phyloP scores from a whole-genome alignment of 2,888 invertebrate genomes.

The Hyles lineata region DNA sequence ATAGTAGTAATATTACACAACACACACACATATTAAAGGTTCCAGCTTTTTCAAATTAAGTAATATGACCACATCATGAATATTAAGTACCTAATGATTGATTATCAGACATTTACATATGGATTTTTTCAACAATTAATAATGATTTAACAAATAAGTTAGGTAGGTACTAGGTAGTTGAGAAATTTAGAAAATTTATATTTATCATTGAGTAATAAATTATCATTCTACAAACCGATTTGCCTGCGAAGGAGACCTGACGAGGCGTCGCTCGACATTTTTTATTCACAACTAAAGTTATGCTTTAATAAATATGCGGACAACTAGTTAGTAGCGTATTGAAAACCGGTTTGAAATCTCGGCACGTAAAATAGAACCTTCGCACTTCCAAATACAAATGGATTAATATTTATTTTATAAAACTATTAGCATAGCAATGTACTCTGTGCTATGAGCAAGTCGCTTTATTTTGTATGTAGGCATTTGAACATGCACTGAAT shows the following conservation, averaged over 20 bases:
- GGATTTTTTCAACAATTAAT: too few species aligned
- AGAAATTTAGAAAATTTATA: too few species aligned
- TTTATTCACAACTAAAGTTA: background rate
- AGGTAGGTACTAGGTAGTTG: too few species aligned
- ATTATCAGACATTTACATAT: too few species aligned
- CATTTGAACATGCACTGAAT: background rate
- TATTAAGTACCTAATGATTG: too few species aligned
- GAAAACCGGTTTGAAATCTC: conserved; percentile 7
- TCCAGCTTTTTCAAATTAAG: too few species aligned
- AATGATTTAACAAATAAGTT: too few species aligned
- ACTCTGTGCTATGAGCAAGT: too few species aligned
- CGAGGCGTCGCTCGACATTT: background rate
- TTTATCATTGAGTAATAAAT: background rate
- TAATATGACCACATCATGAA: too few species aligned
- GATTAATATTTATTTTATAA: conserved; percentile 2
- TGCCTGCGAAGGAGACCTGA: background rate
- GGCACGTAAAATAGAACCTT: conserved; percentile 18
- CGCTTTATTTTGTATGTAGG: background rate
- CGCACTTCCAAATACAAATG: conserved; percentile 11
- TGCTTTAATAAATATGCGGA: background rate
- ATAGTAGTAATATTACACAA: too few species aligned
- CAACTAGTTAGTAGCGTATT: background rate
- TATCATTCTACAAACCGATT: background rate
- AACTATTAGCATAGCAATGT: too few species aligned
- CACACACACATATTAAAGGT: too few species aligned